phyloP scores from a whole-genome alignment of 2,888 invertebrate species.

The Cantharis rufa region DNA sequence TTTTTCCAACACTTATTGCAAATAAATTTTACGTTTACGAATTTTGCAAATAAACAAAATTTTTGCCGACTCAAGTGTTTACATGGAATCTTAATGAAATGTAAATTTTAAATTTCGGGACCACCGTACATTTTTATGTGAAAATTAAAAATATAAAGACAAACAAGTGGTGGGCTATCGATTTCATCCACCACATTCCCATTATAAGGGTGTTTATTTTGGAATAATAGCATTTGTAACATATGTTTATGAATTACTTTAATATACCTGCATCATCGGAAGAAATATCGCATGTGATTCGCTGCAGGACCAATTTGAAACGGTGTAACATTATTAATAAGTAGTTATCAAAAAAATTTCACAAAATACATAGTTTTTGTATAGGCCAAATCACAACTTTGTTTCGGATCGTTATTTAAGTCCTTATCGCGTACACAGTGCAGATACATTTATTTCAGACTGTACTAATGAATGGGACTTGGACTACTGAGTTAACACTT shows the following conservation, averaged over 20 bases:
- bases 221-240: not conserved
- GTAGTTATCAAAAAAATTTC: too few relatives aligned
- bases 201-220: not conserved
- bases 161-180: not conserved
- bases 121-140: not conserved
- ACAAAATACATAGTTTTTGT: too few relatives aligned
- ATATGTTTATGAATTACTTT: not conserved
- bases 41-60: not conserved
- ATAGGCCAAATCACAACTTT: too few relatives aligned
- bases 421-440: too few relatives aligned
- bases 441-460: too few relatives aligned
- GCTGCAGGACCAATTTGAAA: not conserved
- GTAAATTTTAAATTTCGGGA: not conserved
- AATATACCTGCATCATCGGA: not conserved
- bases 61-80: not conserved
- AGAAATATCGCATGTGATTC: not conserved
- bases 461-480: too few relatives aligned
- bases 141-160: not conserved
- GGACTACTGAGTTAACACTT: too few relatives aligned
- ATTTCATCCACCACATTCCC: not conserved
- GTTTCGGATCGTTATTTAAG: too few relatives aligned
- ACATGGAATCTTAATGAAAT: not conserved
- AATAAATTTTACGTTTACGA: not conserved
- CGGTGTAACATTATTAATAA: not conserved
- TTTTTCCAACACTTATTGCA: not conserved